phyloP scores from a whole-genome alignment of 2,888 invertebrate species.

The Cephus runcator region DNA sequence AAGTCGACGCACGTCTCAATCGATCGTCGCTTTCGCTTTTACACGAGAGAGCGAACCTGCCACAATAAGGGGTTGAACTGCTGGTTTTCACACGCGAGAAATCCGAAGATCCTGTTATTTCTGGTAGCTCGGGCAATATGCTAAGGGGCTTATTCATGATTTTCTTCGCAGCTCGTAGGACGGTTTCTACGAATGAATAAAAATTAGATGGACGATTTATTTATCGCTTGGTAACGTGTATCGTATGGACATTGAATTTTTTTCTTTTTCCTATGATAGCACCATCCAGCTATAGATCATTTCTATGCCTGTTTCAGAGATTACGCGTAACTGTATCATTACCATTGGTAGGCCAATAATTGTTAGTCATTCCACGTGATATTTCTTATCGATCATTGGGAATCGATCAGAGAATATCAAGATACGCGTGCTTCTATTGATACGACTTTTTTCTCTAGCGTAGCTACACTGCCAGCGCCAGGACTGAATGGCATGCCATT shows the following conservation, averaged over 20 bases:
- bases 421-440: background rate
- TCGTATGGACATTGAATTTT: background rate
- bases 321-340: background rate
- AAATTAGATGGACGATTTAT: conserved; percentile 26
- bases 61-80: background rate
- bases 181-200: background rate
- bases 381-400: background rate
- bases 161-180: background rate
- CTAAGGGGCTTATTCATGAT: conserved; percentile 3
- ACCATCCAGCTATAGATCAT: background rate
- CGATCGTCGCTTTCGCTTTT: conserved; percentile 28
- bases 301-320: background rate
- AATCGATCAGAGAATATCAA: background rate
- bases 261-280: background rate
- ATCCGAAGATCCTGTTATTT: conserved; percentile 2
- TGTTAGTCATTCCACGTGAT: background rate
- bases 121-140: conserved; percentile 8
- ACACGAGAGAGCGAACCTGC: background rate
- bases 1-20: conserved; percentile 35
- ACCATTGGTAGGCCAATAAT: background rate
- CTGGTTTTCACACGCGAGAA: conserved; percentile 4
- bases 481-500: background rate
- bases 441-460: background rate
- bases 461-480: background rate
- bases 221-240: conserved; percentile 15